These are phyloP conservation scores for Mycalesis mineus DNA, from an alignment of 2,888 invertebrate species.

Conservation along the genomic window DNA sequence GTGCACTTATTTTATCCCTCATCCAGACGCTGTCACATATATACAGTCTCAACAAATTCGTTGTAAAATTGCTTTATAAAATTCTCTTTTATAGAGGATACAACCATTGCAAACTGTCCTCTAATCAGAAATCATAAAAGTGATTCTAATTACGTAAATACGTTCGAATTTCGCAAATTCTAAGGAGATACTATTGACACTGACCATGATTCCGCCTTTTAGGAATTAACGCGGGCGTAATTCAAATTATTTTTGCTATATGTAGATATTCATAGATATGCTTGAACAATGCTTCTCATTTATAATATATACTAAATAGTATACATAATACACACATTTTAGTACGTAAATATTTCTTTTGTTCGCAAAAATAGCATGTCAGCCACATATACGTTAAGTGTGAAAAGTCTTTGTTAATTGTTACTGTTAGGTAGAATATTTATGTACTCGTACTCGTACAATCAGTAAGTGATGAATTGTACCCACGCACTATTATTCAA, in stretches of 20 bases:
- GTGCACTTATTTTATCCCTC: conserved; percentile 28
- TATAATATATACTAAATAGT: background rate
- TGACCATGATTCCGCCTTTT: background rate
- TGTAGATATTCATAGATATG: background rate
- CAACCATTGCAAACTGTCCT: background rate
- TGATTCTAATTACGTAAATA: background rate
- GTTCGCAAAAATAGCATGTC: background rate
- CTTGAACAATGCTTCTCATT: background rate
- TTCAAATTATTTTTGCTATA: background rate
- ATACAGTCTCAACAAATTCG: background rate
- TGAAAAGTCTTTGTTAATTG: background rate
- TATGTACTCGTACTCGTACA: too few species aligned
- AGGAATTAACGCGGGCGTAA: background rate
- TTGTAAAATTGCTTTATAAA: background rate
- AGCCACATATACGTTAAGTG: background rate
- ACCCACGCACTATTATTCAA: background rate
- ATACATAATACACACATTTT: background rate
- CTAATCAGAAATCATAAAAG: background rate
- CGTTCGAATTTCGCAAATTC: background rate
- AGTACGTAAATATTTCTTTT: background rate
- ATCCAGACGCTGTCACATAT: conserved; percentile 18
- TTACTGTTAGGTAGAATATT: background rate
- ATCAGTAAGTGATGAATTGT: background rate
- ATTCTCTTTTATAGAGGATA: background rate
- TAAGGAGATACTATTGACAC: background rate